Evolutionary conservation across 2,113 vertebrate genomes (phyloP).

Genomic region (Campylomormyrus numenius): DNA sequence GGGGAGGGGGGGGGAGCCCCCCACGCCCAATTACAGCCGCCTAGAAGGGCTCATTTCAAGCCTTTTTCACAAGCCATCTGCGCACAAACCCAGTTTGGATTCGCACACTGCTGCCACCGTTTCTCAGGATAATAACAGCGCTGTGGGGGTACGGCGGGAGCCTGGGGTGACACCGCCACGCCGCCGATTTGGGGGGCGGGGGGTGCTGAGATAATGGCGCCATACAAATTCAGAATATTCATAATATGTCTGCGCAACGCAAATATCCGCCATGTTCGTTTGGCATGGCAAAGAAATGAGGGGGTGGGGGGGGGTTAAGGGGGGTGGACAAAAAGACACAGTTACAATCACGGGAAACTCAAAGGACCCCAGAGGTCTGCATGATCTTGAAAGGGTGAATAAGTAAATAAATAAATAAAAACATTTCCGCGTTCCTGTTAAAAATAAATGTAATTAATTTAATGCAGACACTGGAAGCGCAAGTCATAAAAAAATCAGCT

Average conservation of each 20-base stretch:
- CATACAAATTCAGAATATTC: slow-evolving; percentile 16
- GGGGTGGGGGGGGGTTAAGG: too few species aligned
- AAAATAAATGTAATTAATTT: slow-evolving; percentile 41
- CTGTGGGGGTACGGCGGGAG: background rate
- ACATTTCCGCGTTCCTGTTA: slow-evolving; percentile 28
- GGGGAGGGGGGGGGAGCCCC: background rate
- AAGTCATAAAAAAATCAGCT: slow-evolving; percentile 34
- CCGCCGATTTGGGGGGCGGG: background rate
- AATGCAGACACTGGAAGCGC: slow-evolving; percentile 29
- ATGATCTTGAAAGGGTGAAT: slow-evolving; percentile 27
- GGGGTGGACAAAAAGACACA: background rate
- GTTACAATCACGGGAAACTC: background rate
- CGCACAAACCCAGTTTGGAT: background rate
- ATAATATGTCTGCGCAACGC: slow-evolving; percentile 19
- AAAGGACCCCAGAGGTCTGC: background rate
- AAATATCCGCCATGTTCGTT: background rate
- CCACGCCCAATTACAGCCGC: slow-evolving; percentile 3
- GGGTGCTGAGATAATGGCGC: background rate
- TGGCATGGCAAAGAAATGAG: background rate
- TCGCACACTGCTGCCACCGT: slow-evolving; percentile 2
- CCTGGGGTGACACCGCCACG: background rate
- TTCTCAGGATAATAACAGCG: slow-evolving; percentile 12
- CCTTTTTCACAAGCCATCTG: slow-evolving; percentile 20
- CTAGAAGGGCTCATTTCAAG: slow-evolving; percentile 16
- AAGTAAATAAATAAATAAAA: slow-evolving; percentile 38